Base-by-base conservation (phyloP, 23 tunicate species). In the Clavelina lepadiformis region DNA sequence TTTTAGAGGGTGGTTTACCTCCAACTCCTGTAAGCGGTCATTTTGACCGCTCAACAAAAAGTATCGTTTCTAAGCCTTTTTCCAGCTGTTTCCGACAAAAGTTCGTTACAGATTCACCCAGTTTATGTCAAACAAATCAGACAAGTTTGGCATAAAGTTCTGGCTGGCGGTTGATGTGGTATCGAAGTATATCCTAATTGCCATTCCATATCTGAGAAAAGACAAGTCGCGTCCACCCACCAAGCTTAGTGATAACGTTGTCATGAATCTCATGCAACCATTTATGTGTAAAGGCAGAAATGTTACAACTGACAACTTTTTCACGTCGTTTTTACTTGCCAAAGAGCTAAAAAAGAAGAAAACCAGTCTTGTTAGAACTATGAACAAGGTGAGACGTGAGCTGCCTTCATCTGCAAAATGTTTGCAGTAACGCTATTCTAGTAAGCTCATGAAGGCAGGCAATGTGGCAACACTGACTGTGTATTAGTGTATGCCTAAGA, bases 321-420 rank as follows among this genome's bases (percentile, higher is more conserved):
- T 58, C 65, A 58, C 8, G 6, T 58, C 6, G 36, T 25, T 25
- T 26, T 26, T 26, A 58, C 65, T 58, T 27, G 65, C 65, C 35
- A 26, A 58, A 27, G 65, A 58, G 35, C 8, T 58, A 38, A 58
- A 58, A 58, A 58, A 58, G 20, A 58, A 58, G 36, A 58, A 58
- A 58, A 58, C 7, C 7, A 58, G 65, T 38, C 35, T 58, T 58
- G 65, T 58, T 6, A 38, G 65, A 58, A 28, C 24, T 37, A 35
- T 34, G 50, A 8, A 63, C 50, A 63, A 63, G 26, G 68, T 37
- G n/a, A 63, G 51, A 63, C 50, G 68, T 15, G 68, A 63, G 68
- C 51, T 63, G 49, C 68, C 68, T 35, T 28, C 68, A 37, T 63
- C 21, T 37, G 68, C 68, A 63, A 63, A 63, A 63, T 35, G 50